Evolutionary conservation across 2,113 vertebrate species (phyloP), one percentile per base, ranked within the genome.

Genomic region (Macquaria australasica): DNA sequence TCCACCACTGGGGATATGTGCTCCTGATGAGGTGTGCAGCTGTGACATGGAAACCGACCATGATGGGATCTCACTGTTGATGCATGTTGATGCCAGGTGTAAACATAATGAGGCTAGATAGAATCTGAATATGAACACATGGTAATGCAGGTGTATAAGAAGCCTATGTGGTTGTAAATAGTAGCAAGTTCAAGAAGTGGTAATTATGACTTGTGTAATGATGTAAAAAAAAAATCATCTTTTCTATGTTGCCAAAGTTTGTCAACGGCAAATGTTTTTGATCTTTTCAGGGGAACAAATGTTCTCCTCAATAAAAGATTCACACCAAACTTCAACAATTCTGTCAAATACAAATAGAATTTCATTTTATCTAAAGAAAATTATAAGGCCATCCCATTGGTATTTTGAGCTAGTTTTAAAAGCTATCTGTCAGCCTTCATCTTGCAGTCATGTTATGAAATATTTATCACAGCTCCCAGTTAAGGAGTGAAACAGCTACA

Each of bases 391-490:
- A 45, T 66, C 53, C 39, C 73, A 87, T 87, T 93, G 64, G 81
- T 85, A 92, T 89, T 90, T 86, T n/a, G 56, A 56, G 50, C 55
- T 31, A 28, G 78, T 86, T 87, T 73, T 82, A 74, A 82, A 89
- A 90, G 58, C 82, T 67, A 83, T 83, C 53, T 70, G 68, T 86
- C 68, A 82, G 85, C 79, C 58, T 86, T 88, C 83, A 87, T 89
- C 87, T 86, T 45, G 71, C 79, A 89, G 77, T 80, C 72, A 64
- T 83, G 62, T 45, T 53, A 81, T 90, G 45, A 89, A 89, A 93
- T 89, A 87, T 90, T 85, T 69, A 91, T 90, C 66, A 70, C 60
- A 83, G 77, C 69, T 84, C 43, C 37, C 48, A 70, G 67, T 87
- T 90, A 89, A 73, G 43, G 5, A 74, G 43, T 71, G 34, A 63